Conservation (phyloP, 2,113 vertebrate species). For the Calyptomena viridis region DNA sequence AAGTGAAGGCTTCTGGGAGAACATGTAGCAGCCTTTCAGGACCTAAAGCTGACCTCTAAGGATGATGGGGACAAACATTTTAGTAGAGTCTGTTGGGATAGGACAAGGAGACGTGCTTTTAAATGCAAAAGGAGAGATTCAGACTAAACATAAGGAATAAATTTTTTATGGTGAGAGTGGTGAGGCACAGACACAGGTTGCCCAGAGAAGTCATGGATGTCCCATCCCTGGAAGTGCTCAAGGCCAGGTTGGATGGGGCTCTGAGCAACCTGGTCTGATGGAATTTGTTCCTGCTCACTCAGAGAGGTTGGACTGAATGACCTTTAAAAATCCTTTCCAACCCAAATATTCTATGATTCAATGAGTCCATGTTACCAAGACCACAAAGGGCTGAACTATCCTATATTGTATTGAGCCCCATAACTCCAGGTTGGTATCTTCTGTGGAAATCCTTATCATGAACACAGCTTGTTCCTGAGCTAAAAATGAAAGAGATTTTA, state of each 20-base stretch:
- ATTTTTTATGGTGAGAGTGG: neutral
- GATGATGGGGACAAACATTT: neutral
- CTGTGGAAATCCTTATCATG: neutral
- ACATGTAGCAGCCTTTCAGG: neutral
- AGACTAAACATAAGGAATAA: neutral
- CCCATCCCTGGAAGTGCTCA: neutral
- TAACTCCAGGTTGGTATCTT: neutral
- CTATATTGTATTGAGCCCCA: accelerated
- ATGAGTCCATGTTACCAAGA: neutral
- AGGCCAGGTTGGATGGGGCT: neutral
- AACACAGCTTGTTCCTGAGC: neutral
- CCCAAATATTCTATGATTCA: neutral
- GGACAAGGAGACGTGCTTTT: neutral
- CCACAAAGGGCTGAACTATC: neutral
- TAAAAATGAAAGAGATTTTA: neutral
- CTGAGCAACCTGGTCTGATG: neutral
- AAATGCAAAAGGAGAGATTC: neutral
- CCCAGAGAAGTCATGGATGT: neutral
- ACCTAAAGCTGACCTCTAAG: too few species aligned
- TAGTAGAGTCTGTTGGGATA: neutral
- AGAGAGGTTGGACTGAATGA: neutral
- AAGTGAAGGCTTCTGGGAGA: neutral
- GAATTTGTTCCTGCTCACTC: neutral
- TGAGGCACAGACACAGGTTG: neutral
- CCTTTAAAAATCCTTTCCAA: neutral